Conservation (phyloP, 2,888 invertebrate genomes). For the Furcula furcula region DNA sequence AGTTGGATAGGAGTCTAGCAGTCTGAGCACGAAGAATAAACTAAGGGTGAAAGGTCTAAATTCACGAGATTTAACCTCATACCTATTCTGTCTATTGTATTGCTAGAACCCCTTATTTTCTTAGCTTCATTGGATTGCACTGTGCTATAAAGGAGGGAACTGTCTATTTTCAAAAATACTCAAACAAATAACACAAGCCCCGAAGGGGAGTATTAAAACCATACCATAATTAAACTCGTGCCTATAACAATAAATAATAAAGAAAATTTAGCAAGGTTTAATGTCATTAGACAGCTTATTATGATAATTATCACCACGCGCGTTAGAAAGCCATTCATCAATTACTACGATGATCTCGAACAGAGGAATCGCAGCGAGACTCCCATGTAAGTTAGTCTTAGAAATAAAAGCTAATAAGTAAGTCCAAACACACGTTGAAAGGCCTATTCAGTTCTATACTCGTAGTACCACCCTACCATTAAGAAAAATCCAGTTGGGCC, state of each 20-base stretch:
- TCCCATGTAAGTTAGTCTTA: conserved; percentile 68
- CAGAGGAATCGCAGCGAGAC: conserved; percentile 35
- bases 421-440: conserved; percentile 68
- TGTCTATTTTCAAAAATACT: too few species aligned
- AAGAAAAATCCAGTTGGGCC: conserved; percentile 72
- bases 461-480: conserved; percentile 69
- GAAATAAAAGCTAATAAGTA: conserved; percentile 77
- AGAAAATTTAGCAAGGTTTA: too few species aligned
- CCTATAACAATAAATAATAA: too few species aligned
- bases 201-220: too few species aligned
- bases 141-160: not conserved
- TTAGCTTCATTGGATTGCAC: not conserved
- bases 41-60: conserved; percentile 47
- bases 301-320: conserved; percentile 24
- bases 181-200: too few species aligned
- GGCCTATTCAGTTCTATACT: conserved; percentile 63
- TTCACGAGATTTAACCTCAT: conserved; percentile 36
- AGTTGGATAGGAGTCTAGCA: conserved; percentile 34
- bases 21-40: conserved; percentile 39
- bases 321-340: conserved; percentile 36
- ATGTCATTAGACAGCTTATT: too few species aligned
- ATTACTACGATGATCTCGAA: conserved; percentile 29
- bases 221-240: too few species aligned
- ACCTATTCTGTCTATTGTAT: conserved; percentile 26
- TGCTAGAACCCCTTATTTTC: conserved; percentile 16